These are phyloP conservation scores for Yoshiicerus persimilis DNA, from an alignment of 1,140 invertebrate species.

Conservation along the genomic window DNA sequence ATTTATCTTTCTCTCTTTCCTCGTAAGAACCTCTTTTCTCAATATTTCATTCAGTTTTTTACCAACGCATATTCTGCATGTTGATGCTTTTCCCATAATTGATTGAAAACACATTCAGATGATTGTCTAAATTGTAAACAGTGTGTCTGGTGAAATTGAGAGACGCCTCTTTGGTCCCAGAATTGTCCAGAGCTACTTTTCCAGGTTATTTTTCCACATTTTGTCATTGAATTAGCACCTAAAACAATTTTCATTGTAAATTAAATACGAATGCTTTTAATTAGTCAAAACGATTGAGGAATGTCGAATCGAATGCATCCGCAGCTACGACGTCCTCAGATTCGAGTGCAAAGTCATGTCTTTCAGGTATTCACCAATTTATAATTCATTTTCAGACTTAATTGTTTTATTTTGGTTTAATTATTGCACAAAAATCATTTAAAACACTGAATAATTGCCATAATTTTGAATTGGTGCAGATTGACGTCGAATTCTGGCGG, in stretches of 20 bases:
- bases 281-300: constrained; percentile 48
- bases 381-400: neutral
- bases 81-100: neutral
- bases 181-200: constrained; percentile 42
- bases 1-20: neutral
- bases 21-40: neutral
- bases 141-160: constrained; percentile 40
- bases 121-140: neutral
- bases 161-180: constrained; percentile 35
- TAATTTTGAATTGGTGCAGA: neutral
- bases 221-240: too few species aligned
- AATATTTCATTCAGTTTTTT: neutral
- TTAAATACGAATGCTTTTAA: too few species aligned
- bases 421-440: neutral
- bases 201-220: too few species aligned
- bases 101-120: neutral
- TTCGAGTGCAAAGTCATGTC: constrained; percentile 43
- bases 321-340: constrained; percentile 42
- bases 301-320: constrained; percentile 44
- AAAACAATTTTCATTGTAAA: too few species aligned
- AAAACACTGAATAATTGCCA: too few species aligned
- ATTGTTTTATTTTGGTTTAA: neutral
- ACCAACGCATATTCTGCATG: neutral
- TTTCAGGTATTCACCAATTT: constrained; percentile 29
- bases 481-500: constrained; percentile 42